phyloP scores from a whole-genome alignment of 2,797 vertebrate species.

The Alauda arvensis region DNA sequence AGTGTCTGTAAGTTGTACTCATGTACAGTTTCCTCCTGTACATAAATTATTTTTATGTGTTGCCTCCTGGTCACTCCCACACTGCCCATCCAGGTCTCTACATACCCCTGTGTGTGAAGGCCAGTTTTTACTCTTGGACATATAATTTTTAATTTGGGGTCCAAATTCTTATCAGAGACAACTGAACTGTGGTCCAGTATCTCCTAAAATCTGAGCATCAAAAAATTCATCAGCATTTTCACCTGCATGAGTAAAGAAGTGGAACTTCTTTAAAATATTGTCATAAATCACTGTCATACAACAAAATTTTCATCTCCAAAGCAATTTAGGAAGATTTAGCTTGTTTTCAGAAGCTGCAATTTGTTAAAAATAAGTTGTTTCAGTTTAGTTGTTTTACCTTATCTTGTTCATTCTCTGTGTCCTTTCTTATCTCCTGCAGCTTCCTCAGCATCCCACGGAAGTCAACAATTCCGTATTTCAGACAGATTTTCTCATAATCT shows the following conservation, averaged over 20 bases:
- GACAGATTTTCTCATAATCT: slow-evolving; percentile 85
- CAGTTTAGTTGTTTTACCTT: slow-evolving; percentile 74
- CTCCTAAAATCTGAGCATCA: neutral
- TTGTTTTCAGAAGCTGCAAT: neutral
- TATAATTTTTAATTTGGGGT: neutral
- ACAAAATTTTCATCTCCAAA: neutral
- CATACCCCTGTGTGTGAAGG: neutral
- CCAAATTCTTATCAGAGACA: neutral
- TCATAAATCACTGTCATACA: neutral
- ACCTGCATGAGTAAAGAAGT: neutral
- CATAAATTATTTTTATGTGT: neutral
- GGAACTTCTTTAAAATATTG: neutral
- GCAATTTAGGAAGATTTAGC: neutral
- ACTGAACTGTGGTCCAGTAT: neutral
- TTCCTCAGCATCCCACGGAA: slow-evolving; percentile 86
- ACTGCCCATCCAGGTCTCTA: neutral
- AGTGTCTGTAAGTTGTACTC: neutral
- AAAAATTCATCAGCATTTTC: neutral
- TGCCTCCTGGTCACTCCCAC: neutral
- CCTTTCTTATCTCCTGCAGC: slow-evolving; percentile 77
- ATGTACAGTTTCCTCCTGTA: neutral
- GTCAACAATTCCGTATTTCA: slow-evolving; percentile 81
- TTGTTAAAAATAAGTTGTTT: neutral
- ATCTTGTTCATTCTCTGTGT: slow-evolving; percentile 75
- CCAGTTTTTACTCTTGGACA: neutral